Conservation (phyloP, 1,140 invertebrate genomes). For the Penaeus chinensis region DNA sequence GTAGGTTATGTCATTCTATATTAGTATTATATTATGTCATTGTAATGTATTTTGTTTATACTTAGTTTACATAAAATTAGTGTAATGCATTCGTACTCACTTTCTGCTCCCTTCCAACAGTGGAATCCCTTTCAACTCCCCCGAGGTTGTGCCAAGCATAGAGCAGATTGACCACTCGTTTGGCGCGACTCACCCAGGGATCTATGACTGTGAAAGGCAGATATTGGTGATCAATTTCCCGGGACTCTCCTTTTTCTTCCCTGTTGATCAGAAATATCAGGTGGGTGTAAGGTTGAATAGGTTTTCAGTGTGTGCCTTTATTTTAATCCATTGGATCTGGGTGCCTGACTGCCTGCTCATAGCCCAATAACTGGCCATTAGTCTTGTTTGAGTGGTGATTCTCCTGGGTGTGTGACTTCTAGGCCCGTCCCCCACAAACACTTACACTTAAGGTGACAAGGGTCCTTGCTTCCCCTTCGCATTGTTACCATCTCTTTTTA, state of each 20-base stretch:
- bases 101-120: conserved; percentile 70
- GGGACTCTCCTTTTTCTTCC: conserved; percentile 95
- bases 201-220: conserved; percentile 93
- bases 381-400: too few relatives aligned
- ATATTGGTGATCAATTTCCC: conserved; percentile 94
- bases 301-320: neutral
- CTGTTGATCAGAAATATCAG: conserved; percentile 92
- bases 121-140: conserved; percentile 93
- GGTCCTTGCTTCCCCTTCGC: too few relatives aligned
- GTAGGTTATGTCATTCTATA: too few relatives aligned
- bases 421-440: too few relatives aligned
- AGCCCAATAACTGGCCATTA: too few relatives aligned
- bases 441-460: too few relatives aligned
- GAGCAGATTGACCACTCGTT: conserved; percentile 98
- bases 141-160: conserved; percentile 92
- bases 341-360: too few relatives aligned
- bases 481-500: too few relatives aligned
- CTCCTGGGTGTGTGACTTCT: too few relatives aligned
- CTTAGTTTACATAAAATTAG: too few relatives aligned
- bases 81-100: neutral
- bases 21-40: too few relatives aligned
- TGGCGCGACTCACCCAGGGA: conserved; percentile 96
- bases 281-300: conserved; percentile 68
- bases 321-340: neutral
- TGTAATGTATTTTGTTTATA: too few relatives aligned